Base-by-base conservation (phyloP, 2,888 invertebrate species). In the Eupithecia pulchellata region DNA sequence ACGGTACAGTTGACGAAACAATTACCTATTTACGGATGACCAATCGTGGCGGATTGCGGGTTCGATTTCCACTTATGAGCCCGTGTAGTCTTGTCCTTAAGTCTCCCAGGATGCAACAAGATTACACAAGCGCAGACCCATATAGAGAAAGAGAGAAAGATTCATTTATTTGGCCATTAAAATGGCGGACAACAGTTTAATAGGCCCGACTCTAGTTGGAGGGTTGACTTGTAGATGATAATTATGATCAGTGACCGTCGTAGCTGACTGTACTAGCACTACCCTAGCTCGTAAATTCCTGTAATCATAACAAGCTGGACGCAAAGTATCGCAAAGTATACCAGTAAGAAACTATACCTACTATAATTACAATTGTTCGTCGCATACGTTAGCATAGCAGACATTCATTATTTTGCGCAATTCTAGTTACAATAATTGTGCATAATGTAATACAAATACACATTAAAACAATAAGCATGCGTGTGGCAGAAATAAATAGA, bases 331-430 rank as follows among this genome's bases (percentile, higher is more conserved):
- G 25, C 20, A 52, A 52, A 52, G 25, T 4, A 25, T 11, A 4
- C 25, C 13, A 52, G 52, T 52, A 47, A 47, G 25, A 52, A 20
- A 20, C 25, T 25, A 25, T 47, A 20, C 20, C 20, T 47, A 25
- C 25, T 6, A 0, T 52, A 29, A 55, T 55, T 17, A 57, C 8
- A 57, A 17, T 25, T 52, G 52, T 52, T 25, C 25, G 29, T 29
- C 39, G 25, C 25, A 58, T 32, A 52, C 66, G 57, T 72, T 47
- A 65, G 52, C 36, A 63, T 62, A 65, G 32, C 71, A 29, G 52
- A 1, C 58, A 64, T 6, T 63, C 30, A 65, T 68, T 72, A 62
- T 61, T 68, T 68, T 47, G 34, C 57, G 42, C 63, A 66, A 66
- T 70, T 70, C 17, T 30, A 42, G 34, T 29, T 47, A 27, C 55